phyloP scores from a whole-genome alignment of 1,140 invertebrate species.

The Megalonaias nervosa region DNA sequence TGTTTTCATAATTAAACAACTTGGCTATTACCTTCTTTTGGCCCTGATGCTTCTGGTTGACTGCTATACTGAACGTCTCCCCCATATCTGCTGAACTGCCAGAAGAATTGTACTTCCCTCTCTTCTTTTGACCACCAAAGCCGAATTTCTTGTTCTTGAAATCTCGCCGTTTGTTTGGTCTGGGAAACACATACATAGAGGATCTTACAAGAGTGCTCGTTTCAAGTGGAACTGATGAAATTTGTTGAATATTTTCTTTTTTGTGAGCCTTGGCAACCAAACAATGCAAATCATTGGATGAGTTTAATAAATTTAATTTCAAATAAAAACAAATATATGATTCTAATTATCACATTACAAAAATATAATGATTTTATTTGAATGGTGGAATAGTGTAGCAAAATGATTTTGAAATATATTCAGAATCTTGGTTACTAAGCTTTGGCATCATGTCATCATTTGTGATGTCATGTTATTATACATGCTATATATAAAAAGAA shows the following conservation, averaged over 20 bases:
- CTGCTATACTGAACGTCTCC: slow-evolving; percentile 45
- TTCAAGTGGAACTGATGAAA: no score
- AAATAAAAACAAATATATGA: background rate
- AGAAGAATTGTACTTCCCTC: slow-evolving; percentile 87
- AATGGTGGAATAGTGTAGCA: no score
- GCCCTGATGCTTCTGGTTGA: slow-evolving; percentile 42
- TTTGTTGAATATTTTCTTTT: no score
- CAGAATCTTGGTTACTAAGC: no score
- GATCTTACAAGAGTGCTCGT: no score
- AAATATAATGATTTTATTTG: no score
- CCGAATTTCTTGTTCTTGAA: slow-evolving; percentile 92
- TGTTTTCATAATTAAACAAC: background rate
- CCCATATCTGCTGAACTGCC: slow-evolving; percentile 47
- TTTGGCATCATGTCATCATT: no score
- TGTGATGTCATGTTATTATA: no score
- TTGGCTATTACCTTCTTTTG: slow-evolving; percentile 38
- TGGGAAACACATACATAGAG: slow-evolving; percentile 17
- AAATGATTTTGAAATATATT: no score
- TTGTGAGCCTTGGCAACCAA: background rate
- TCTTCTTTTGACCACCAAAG: slow-evolving; percentile 95
- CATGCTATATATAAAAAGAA: no score
- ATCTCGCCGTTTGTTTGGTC: slow-evolving; percentile 72
- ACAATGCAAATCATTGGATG: background rate
- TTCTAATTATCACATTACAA: no score
- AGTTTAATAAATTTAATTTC: background rate